Evolutionary conservation across 2,888 invertebrate species (phyloP).

Genomic region (Eubasilissa splendida): DNA sequence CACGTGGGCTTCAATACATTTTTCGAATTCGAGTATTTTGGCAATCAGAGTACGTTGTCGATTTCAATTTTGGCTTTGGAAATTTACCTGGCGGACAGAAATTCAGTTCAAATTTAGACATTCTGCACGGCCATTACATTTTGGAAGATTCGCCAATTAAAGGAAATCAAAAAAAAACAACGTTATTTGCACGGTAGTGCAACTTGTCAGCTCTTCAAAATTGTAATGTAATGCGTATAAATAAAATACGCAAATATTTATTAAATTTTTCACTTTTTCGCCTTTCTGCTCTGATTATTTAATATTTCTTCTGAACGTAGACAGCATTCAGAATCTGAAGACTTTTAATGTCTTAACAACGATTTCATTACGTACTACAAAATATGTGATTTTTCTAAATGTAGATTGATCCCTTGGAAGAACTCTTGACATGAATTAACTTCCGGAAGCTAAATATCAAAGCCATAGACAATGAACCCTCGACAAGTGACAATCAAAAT

Average conservation of each 20-base stretch:
- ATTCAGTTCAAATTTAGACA: slow-evolving; percentile 10
- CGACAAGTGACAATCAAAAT: background rate
- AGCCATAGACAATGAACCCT: background rate
- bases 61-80: background rate
- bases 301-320: background rate
- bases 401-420: slow-evolving; percentile 27
- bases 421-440: slow-evolving; percentile 1
- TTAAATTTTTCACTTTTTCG: background rate
- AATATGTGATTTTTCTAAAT: slow-evolving; percentile 12
- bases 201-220: background rate
- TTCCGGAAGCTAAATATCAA: background rate
- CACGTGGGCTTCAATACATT: background rate
- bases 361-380: background rate
- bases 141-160: slow-evolving; percentile 5
- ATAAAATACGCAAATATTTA: background rate
- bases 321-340: background rate
- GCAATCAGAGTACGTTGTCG: background rate
- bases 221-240: background rate
- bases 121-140: background rate
- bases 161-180: background rate
- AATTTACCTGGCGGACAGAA: background rate
- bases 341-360: background rate
- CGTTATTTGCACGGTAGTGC: no score
- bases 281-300: background rate
- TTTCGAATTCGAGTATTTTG: slow-evolving; percentile 5